phyloP scores from a whole-genome alignment of 2,797 vertebrate genomes.

The Sylvia borin region DNA sequence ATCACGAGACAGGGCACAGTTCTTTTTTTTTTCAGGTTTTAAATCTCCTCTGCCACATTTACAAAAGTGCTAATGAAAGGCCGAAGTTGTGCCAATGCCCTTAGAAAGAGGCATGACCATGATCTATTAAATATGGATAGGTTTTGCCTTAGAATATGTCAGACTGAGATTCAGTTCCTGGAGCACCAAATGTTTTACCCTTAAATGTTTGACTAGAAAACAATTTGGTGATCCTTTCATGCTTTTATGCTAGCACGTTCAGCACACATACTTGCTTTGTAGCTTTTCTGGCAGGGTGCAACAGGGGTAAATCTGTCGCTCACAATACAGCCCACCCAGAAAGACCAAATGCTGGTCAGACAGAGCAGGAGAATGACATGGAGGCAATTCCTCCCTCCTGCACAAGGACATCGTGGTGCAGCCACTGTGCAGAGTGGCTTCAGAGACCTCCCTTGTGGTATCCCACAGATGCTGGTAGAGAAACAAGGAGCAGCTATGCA shows the following conservation, averaged over 20 bases:
- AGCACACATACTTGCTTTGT: neutral
- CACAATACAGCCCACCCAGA: neutral
- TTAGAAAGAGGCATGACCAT: neutral
- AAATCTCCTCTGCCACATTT: conserved; percentile 3
- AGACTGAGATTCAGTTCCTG: neutral
- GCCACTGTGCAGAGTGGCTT: neutral
- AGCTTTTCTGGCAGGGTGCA: conserved; percentile 1
- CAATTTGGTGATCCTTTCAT: neutral
- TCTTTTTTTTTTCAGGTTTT: conserved; percentile 26
- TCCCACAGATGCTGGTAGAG: neutral
- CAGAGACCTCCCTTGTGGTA: neutral
- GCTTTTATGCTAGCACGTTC: neutral
- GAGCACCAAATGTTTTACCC: neutral
- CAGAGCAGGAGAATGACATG: neutral
- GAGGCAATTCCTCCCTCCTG: neutral
- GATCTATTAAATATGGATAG: neutral
- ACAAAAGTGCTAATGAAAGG: conserved; percentile 43
- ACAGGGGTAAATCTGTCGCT: neutral
- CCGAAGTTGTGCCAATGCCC: neutral
- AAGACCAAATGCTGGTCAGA: neutral
- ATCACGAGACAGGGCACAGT: neutral
- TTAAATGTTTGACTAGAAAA: conserved; percentile 12
- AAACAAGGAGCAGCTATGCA: neutral
- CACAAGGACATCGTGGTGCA: accelerated
- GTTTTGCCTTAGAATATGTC: conserved; percentile 2